These are phyloP conservation scores for Diprion similis DNA, from an alignment of 1,140 invertebrate genomes.

Conservation along the genomic window DNA sequence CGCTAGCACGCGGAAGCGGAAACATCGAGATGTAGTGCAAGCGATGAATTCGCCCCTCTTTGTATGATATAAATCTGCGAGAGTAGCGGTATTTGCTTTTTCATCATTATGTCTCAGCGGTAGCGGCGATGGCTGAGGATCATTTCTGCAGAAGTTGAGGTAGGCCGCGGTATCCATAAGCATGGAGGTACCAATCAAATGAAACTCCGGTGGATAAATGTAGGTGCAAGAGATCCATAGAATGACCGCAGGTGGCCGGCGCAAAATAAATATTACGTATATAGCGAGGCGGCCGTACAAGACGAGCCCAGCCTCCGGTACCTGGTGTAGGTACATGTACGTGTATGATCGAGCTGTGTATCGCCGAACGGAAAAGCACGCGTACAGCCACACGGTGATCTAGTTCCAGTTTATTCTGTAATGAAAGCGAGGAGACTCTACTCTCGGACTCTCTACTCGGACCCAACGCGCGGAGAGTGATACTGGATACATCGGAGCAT, in stretches of 20 bases:
- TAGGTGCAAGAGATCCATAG: not conserved
- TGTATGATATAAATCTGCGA: too few species aligned
- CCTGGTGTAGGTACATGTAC: not conserved
- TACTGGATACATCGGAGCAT: constrained; percentile 47
- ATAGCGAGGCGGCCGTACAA: not conserved
- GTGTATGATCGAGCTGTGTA: not conserved
- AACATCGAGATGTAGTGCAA: too few species aligned
- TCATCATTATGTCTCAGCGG: too few species aligned
- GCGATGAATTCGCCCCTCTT: too few species aligned
- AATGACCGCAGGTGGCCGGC: constrained; percentile 6
- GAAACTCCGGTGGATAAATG: not conserved
- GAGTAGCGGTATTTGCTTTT: too few species aligned
- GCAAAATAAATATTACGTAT: constrained; percentile 4
- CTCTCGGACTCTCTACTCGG: constrained; percentile 39
- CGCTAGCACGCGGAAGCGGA: too few species aligned
- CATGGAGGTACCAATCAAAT: not conserved
- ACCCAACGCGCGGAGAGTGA: constrained; percentile 45
- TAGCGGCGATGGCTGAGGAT: too few species aligned
- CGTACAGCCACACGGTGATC: constrained; percentile 29
- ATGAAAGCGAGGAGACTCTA: constrained; percentile 52
- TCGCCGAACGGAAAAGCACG: not conserved
- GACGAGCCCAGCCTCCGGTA: too few species aligned
- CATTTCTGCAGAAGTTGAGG: too few species aligned
- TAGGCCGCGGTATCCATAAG: not conserved
- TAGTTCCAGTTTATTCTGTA: constrained; percentile 41